Evolutionary conservation across 2,113 vertebrate species (phyloP).

Genomic region (Tachysurus vachellii): DNA sequence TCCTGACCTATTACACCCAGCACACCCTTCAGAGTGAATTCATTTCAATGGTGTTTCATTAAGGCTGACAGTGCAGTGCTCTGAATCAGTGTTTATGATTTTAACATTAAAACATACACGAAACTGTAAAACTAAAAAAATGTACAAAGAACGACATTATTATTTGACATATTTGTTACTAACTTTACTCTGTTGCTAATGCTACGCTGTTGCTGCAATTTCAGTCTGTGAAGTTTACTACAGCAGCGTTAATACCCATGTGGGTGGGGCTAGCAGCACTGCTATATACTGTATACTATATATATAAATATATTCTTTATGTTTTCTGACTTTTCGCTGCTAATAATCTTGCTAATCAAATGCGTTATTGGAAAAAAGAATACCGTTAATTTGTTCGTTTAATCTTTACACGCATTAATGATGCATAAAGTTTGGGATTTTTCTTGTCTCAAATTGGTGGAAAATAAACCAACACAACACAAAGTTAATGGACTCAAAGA

Average conservation of each 20-base stretch:
- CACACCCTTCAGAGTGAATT: not conserved
- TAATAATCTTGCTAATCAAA: too few species aligned
- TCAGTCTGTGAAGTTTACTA: not conserved
- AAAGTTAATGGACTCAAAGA: not conserved
- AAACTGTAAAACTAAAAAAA: not conserved
- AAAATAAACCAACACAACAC: too few species aligned
- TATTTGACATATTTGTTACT: not conserved
- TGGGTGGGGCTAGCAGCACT: not conserved
- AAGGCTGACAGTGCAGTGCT: not conserved
- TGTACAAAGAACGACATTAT: not conserved
- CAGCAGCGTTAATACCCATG: not conserved
- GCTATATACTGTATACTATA: not conserved
- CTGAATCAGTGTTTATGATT: not conserved
- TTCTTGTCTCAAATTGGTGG: not conserved
- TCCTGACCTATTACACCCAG: constrained; percentile 19
- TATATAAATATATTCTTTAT: too few species aligned
- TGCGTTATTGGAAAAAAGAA: too few species aligned
- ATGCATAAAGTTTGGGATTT: not conserved
- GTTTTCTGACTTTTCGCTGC: too few species aligned
- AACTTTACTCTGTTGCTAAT: not conserved
- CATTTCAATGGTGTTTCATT: not conserved
- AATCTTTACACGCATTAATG: not conserved
- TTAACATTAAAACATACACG: not conserved
- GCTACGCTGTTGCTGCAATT: not conserved
- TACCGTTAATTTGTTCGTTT: not conserved